These are phyloP conservation scores for Epiblema foenella DNA, from an alignment of 2,888 invertebrate genomes.

Conservation along the genomic window DNA sequence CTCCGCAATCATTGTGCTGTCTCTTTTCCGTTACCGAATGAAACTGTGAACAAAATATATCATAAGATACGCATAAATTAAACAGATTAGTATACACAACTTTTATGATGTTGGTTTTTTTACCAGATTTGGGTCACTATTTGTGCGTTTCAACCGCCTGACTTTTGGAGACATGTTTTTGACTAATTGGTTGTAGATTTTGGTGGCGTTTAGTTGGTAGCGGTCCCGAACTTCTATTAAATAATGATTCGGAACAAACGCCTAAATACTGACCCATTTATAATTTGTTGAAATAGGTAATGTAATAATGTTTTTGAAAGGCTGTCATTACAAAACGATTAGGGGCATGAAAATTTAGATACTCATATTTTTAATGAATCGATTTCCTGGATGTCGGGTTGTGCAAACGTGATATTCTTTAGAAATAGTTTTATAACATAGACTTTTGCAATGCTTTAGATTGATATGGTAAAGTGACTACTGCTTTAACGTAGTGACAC, in stretches of 20 bases:
- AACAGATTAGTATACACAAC: not conserved
- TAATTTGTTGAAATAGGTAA: not conserved
- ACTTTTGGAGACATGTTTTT: too few species aligned
- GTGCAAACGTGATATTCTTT: too few species aligned
- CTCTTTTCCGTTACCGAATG: conserved; percentile 79
- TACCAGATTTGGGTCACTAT: too few species aligned
- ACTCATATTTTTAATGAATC: not conserved
- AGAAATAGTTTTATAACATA: too few species aligned
- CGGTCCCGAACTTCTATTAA: too few species aligned
- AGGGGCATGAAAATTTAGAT: not conserved
- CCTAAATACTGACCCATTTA: not conserved
- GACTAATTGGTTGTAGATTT: too few species aligned
- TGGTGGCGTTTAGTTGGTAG: too few species aligned
- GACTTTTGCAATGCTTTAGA: too few species aligned
- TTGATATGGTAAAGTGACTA: too few species aligned
- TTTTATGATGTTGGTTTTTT: too few species aligned
- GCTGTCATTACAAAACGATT: conserved; percentile 15
- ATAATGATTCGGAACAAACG: not conserved
- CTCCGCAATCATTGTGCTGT: conserved; percentile 74
- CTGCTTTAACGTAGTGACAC: too few species aligned
- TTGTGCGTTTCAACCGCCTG: too few species aligned
- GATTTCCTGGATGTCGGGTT: not conserved
- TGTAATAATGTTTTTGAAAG: not conserved
- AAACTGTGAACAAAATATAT: conserved; percentile 67
- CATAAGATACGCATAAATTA: not conserved